Conservation (phyloP, 35 echinoderm and acorn worm genomes). For the Anneissia japonica region DNA sequence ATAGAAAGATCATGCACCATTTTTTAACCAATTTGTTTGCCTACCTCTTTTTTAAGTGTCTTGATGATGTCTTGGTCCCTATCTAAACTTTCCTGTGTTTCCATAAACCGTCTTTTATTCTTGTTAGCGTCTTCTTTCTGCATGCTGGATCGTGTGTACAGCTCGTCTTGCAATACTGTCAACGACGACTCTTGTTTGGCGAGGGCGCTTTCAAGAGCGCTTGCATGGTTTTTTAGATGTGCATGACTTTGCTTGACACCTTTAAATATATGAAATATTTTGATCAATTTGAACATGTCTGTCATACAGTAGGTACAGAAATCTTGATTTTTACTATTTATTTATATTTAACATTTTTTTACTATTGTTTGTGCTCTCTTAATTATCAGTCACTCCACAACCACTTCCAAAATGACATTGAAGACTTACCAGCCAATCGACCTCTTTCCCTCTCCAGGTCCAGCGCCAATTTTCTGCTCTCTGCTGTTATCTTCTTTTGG, state of each 20-base stretch:
- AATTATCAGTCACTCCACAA: too few species aligned
- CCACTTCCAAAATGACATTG: too few species aligned
- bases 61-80: conserved; percentile 63
- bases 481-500: conserved; percentile 61
- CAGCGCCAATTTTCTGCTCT: conserved; percentile 65
- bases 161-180: conserved; percentile 58
- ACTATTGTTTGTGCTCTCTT: too few species aligned
- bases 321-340: too few species aligned
- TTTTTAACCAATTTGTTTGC: too few species aligned
- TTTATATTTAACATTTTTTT: too few species aligned
- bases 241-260: conserved; percentile 97
- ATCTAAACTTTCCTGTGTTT: conserved; percentile 39
- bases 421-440: conserved; percentile 58
- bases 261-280: background rate
- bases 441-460: conserved; percentile 94
- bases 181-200: conserved; percentile 63
- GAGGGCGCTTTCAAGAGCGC: conserved; percentile 71
- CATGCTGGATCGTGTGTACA: conserved; percentile 56
- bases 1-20: too few species aligned
- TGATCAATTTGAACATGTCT: too few species aligned
- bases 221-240: conserved; percentile 78
- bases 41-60: conserved; percentile 74
- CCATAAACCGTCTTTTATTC: conserved; percentile 30
- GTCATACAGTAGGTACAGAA: too few species aligned
- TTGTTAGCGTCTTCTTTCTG: conserved; percentile 64